Evolutionary conservation across 1,140 invertebrate species (phyloP), one percentile per base, ranked within the genome.

Genomic region (Leptopilina clavipes): DNA sequence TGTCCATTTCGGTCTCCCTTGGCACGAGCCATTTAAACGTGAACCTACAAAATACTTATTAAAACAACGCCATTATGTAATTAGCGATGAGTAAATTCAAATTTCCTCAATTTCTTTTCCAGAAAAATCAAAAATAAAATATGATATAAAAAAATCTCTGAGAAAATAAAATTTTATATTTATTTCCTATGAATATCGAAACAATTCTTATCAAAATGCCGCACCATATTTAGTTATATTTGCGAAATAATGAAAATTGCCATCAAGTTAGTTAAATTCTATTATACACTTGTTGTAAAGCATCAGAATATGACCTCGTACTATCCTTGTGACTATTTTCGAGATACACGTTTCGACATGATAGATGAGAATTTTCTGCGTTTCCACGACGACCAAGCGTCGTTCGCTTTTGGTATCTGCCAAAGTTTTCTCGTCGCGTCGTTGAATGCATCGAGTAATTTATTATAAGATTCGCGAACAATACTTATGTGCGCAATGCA

Each of bases 311-410:
- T 80, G 84, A 82, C 84, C 83, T 83, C 84, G 83, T 54, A 18
- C 71, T 83, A 88, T 88, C 87, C 87, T 88, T 88, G 87, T 80
- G 81, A 87, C 87, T 88, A 88, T 88, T 88, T 88, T 88, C 83
- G 86, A 82, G 74, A 82, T 81, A 85, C 80, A 79, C 77, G 78
- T 86, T 88, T 86, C 85, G 81, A 88, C 86, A 87, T 88, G 86
- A 87, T 85, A 85, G 84, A 88, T 87, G 87, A 85, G 86, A 88
- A 72, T 87, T 87, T 87, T 86, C 85, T 81, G 78, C 82, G 81
- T 88, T 88, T 87, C 83, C 80, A 82, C 84, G 80, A 85, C 85
- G 81, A 31, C 79, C 81, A 77, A 74, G 78, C 77, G 71, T 77
- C 80, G n/a, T n/a, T n/a, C 73, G 78, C 78, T 71, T 75, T n/a